Percentiles rank a stretch among this genome's conserved stretches.
Conservation (phyloP, 2,113 vertebrate genomes). For the Alexandromys fortis region DNA sequence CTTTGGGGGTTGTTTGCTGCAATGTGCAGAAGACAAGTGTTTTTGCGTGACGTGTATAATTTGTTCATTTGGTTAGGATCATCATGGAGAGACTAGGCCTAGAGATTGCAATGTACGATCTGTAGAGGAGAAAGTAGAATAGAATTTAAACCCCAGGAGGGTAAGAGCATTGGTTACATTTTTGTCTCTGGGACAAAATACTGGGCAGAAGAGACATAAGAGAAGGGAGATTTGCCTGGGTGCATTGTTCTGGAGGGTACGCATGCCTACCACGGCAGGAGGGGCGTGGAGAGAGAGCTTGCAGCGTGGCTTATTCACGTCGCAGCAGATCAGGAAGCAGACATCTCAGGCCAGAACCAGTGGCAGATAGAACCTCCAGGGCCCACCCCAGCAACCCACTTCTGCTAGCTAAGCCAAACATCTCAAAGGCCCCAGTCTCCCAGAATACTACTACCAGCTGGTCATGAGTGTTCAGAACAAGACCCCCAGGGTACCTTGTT, state of each 20-base stretch:
- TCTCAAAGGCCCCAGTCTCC: not conserved
- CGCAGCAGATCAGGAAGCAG: not conserved
- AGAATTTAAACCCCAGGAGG: not conserved
- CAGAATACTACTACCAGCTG: too few relatives aligned
- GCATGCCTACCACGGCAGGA: not conserved
- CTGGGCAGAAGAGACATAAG: not conserved
- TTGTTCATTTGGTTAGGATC: not conserved
- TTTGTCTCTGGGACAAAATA: not conserved
- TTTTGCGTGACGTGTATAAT: not conserved
- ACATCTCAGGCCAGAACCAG: too few relatives aligned
- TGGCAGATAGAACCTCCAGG: not conserved
- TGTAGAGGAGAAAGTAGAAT: not conserved
- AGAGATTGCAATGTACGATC: not conserved
- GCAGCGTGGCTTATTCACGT: not conserved
- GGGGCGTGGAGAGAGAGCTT: not conserved
- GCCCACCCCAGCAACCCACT: not conserved
- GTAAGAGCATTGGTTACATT: not conserved
- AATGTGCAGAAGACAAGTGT: not conserved
- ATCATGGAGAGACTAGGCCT: not conserved
- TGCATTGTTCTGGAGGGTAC: not conserved
- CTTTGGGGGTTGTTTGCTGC: not conserved
- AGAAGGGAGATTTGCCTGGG: not conserved
- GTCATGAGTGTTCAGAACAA: not conserved
- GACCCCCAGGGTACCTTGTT: not conserved
- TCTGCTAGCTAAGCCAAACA: not conserved